These are phyloP conservation scores for Heliconius cydno DNA, from an alignment of 2,888 invertebrate species.

Conservation along the genomic window DNA sequence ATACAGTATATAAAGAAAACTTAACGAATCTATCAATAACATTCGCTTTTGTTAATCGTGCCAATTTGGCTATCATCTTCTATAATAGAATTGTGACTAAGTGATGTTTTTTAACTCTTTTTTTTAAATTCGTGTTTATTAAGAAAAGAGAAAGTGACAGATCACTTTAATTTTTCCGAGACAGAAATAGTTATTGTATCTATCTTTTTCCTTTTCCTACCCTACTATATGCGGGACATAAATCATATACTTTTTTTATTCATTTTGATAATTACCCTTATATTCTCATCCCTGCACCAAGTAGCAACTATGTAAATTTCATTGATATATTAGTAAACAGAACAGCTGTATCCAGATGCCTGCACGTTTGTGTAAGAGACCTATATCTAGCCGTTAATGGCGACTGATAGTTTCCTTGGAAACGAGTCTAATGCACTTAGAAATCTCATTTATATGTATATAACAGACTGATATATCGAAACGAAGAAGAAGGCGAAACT, in stretches of 20 bases:
- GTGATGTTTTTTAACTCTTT: too few species aligned
- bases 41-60: neutral
- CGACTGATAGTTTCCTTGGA: conserved; percentile 30
- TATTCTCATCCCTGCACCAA: neutral
- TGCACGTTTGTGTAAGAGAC: conserved; percentile 7
- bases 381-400: conserved; percentile 29
- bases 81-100: conserved; percentile 8
- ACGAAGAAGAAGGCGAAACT: too few species aligned
- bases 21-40: conserved; percentile 9
- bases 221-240: too few species aligned
- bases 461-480: neutral
- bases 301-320: conserved; percentile 4
- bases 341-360: conserved; percentile 27
- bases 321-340: conserved; percentile 19
- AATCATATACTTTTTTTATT: too few species aligned
- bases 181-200: neutral
- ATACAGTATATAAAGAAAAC: neutral
- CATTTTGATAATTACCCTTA: neutral
- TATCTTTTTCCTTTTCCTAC: too few species aligned
- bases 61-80: neutral
- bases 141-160: neutral
- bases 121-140: too few species aligned
- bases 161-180: neutral
- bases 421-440: conserved; percentile 17
- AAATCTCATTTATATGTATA: neutral